These are phyloP conservation scores for Choristoneura rosaceana DNA, from an alignment of 2,888 invertebrate species.

Conservation along the genomic window DNA sequence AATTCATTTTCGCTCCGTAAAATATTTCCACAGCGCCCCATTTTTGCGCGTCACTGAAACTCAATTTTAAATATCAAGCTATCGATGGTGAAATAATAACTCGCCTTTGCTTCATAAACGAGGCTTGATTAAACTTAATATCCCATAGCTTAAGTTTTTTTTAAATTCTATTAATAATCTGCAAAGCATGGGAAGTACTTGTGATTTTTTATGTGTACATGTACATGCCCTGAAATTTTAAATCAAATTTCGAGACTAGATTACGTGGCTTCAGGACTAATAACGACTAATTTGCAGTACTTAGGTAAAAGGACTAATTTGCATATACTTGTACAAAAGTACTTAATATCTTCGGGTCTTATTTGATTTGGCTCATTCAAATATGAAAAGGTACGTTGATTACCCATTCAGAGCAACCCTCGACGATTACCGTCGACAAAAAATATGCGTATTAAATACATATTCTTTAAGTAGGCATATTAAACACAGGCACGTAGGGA, in stretches of 20 bases:
- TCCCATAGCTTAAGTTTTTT: too few species aligned
- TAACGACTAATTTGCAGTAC: not conserved
- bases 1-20: constrained; percentile 47
- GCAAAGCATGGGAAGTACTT: too few species aligned
- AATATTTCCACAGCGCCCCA: constrained; percentile 45
- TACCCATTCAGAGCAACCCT: constrained; percentile 6
- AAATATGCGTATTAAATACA: constrained; percentile 6
- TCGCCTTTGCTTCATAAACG: constrained; percentile 11
- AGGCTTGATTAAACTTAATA: not conserved
- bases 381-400: constrained; percentile 15
- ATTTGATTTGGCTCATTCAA: constrained; percentile 8
- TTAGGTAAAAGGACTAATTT: not conserved
- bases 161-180: too few species aligned
- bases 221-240: not conserved
- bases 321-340: not conserved
- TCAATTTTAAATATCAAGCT: constrained; percentile 44
- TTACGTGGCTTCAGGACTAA: not conserved
- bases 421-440: constrained; percentile 10
- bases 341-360: not conserved
- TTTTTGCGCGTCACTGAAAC: constrained; percentile 34
- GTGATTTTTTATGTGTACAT: too few species aligned
- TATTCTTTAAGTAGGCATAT: constrained; percentile 4
- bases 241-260: not conserved
- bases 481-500: constrained; percentile 5
- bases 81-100: constrained; percentile 9